Conservation (phyloP, 2,113 vertebrate species). For the Ameiurus melas region DNA sequence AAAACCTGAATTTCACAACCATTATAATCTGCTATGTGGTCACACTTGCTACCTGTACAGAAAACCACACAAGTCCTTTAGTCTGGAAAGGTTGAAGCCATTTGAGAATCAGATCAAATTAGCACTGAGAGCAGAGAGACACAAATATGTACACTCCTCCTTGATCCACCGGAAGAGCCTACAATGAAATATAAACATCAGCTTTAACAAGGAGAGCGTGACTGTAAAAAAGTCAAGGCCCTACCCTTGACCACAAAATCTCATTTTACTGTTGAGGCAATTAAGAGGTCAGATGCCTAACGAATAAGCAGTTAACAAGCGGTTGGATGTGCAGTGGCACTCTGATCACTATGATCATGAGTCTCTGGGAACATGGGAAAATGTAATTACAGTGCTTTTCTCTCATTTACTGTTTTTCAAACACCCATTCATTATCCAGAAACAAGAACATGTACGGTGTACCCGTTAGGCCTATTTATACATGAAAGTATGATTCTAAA, state of each 20-base stretch:
- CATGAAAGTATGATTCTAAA: slow-evolving; percentile 47
- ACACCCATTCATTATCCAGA: slow-evolving; percentile 74
- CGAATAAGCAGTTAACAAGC: slow-evolving; percentile 63
- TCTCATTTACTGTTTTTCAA: slow-evolving; percentile 62
- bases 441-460: slow-evolving; percentile 62
- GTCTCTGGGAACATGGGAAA: slow-evolving; percentile 50
- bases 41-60: slow-evolving; percentile 21
- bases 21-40: slow-evolving; percentile 40
- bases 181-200: neutral
- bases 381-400: slow-evolving; percentile 72
- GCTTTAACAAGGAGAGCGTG: neutral
- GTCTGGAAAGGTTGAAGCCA: slow-evolving; percentile 19
- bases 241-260: slow-evolving; percentile 45
- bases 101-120: slow-evolving; percentile 6
- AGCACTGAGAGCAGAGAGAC: neutral
- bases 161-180: neutral
- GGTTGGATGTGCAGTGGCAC: slow-evolving; percentile 57
- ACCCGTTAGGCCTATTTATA: slow-evolving; percentile 66
- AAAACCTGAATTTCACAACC: slow-evolving; percentile 46
- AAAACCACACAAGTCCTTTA: slow-evolving; percentile 32
- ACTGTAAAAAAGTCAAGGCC: slow-evolving; percentile 1
- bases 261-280: slow-evolving; percentile 57
- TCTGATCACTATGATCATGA: slow-evolving; percentile 70
- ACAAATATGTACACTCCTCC: neutral
- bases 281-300: slow-evolving; percentile 63